Evolutionary conservation across 37 sponge, comb jelly and placozoan species (phyloP), one percentile per base, ranked within the genome.

Genomic region (Hexactinellida sp.): DNA sequence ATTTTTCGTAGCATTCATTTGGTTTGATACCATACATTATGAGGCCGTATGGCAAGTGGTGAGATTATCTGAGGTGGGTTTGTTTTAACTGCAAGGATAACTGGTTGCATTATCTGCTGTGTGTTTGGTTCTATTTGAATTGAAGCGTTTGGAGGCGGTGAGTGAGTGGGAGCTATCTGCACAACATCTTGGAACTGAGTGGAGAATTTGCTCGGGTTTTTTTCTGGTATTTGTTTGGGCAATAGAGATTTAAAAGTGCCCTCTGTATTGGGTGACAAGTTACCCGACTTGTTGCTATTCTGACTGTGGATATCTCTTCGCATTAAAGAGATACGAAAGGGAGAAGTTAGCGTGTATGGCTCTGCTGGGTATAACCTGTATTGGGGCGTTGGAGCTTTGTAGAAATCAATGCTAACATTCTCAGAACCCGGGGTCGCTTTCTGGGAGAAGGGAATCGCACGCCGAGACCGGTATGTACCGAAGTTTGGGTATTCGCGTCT

Each of bases 21-120:
- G 28, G 76, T 63, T 63, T 63, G 76, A 63, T 63, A 63, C 76
- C 76, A 63, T 63, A 63, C 30, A 63, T 63, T 63, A 28, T 63
- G 76, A 25, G 76, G 76, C 30, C 76, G 76, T 63, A 63, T 25
- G 34, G 76, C 30, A 28, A 63, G 76, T 63, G 76, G 76, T 25
- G 76, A 63, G 3, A 63, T 63, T 63, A 63, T 25, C 5, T 63
- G 76, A 7, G 76, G 1, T n/a, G 25, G 28, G 13, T 63, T 63
- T 25, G 76, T 28, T 63, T 63, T 63, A 23, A 63, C 76, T 21
- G 76, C 13, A 32, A 63, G 76, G 3, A 63, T 21, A 3, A 63
- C 76, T 25, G 76, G 76, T n/a, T 63, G 76, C 34, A 63, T 25
- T 23, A 63, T 63, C 34, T 63, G 76, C 13, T 63, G 76, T n/a